phyloP scores from a whole-genome alignment of 2,888 invertebrate species.

The Amiota minor region DNA sequence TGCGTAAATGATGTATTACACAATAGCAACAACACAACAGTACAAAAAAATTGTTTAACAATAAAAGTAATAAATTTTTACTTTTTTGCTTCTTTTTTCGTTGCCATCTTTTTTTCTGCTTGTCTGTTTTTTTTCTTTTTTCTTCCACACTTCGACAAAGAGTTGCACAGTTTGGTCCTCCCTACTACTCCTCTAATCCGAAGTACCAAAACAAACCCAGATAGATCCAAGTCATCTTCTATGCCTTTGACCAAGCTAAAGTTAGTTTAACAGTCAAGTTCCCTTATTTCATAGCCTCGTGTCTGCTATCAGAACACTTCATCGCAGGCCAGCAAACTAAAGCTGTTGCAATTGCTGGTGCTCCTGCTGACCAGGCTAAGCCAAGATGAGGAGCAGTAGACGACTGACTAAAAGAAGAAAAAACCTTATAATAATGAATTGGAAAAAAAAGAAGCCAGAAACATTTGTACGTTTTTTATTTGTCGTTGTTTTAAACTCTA shows the following conservation, averaged over 20 bases:
- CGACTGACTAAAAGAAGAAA: background rate
- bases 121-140: background rate
- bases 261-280: background rate
- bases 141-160: background rate
- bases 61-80: slow-evolving; percentile 28
- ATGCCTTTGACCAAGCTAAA: too few species aligned
- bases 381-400: background rate
- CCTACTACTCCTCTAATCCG: background rate
- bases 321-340: slow-evolving; percentile 4
- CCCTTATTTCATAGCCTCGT: background rate
- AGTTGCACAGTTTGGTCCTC: background rate
- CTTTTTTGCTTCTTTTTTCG: slow-evolving; percentile 2
- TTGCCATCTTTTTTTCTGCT: background rate
- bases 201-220: too few species aligned
- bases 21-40: background rate
- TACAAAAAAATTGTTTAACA: slow-evolving; percentile 22
- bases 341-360: background rate
- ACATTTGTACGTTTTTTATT: background rate
- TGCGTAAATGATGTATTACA: slow-evolving; percentile 52
- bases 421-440: background rate
- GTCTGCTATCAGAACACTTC: slow-evolving; percentile 22
- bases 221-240: too few species aligned
- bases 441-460: background rate
- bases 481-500: background rate
- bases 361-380: background rate